Evolutionary conservation across 2,113 vertebrate species (phyloP).

Genomic region (Muntiacus muntjak): DNA sequence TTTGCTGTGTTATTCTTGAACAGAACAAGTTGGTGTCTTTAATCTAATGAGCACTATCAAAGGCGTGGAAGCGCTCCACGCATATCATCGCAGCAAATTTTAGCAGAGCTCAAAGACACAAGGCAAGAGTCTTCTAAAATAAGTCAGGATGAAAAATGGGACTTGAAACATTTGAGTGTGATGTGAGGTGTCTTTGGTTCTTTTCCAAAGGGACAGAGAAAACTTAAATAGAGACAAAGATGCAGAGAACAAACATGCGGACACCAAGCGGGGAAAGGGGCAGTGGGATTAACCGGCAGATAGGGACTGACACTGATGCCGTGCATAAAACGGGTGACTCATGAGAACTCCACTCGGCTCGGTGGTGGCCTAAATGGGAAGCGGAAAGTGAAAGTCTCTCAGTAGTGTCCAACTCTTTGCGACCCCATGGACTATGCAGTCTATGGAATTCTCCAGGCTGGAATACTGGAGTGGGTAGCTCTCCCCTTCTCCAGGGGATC

Average conservation of each 20-base stretch:
- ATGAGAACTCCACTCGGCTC: background rate
- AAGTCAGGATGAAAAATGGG: slow-evolving; percentile 65
- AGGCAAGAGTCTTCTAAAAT: slow-evolving; percentile 37
- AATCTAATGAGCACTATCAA: slow-evolving; percentile 13
- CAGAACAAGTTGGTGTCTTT: slow-evolving; percentile 47
- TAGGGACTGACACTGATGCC: background rate
- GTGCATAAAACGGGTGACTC: background rate
- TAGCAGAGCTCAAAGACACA: slow-evolving; percentile 33
- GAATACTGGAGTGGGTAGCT: background rate
- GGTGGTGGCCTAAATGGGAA: background rate
- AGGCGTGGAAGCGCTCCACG: background rate
- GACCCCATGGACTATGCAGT: background rate
- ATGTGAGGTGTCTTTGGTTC: background rate
- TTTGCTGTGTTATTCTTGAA: slow-evolving; percentile 43
- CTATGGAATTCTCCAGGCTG: background rate
- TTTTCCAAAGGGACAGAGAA: slow-evolving; percentile 20
- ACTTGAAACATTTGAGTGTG: background rate
- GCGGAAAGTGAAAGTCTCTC: background rate
- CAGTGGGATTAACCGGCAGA: background rate
- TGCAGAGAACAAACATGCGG: background rate
- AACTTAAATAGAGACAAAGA: background rate
- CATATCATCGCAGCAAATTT: slow-evolving; percentile 50
- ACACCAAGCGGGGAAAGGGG: background rate
- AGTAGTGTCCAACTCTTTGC: background rate
- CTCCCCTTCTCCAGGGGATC: background rate